Evolutionary conservation across 2,113 vertebrate genomes (phyloP), one percentile per base, ranked within the genome.

Genomic region (Callopanchax toddi): DNA sequence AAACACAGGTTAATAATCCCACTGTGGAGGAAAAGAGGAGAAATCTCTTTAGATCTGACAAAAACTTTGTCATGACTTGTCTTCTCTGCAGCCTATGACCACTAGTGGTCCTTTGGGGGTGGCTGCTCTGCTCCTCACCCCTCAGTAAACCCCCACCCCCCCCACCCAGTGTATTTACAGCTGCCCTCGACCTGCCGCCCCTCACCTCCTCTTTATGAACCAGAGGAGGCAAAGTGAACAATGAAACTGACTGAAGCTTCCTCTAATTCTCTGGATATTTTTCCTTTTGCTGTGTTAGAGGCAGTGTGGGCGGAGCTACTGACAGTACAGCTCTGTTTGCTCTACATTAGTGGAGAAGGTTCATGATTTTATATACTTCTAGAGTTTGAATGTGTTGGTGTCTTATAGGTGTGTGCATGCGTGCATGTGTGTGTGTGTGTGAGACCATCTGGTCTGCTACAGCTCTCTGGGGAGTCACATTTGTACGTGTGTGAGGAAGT

Each of bases 201-300:
- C 40, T 60, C 73, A 63, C 58, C 70, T 58, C 71, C 68, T 63
- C 56, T 39, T 8, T 18, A 50, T 13, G 69, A 74, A 76, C 44
- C 22, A 43, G 61, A 78, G 84, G 72, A 84, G 78, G 77, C 82
- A 48, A 3, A 48, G 39, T 0, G 58, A 89, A 87, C 85, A 87
- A 89, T 84, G 81, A 81, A 52, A 83, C 56, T 86, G 82, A 89
- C 73, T 55, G 83, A 83, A 56, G 80, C 80, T 86, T 89, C 87
- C 87, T 82, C 78, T 86, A 69, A 85, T 86, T 87, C 82, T 87
- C 79, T 66, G 72, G 79, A 81, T 79, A 87, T 84, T 83, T 84
- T 81, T 80, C 79, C 62, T 74, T 66, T 71, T 15, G 55, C 36
- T 8, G 37, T 63, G 34, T 43, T 63, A 62, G 65, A 78, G 45